phyloP scores from a whole-genome alignment of 2,797 vertebrate genomes.

The Argentina silus region DNA sequence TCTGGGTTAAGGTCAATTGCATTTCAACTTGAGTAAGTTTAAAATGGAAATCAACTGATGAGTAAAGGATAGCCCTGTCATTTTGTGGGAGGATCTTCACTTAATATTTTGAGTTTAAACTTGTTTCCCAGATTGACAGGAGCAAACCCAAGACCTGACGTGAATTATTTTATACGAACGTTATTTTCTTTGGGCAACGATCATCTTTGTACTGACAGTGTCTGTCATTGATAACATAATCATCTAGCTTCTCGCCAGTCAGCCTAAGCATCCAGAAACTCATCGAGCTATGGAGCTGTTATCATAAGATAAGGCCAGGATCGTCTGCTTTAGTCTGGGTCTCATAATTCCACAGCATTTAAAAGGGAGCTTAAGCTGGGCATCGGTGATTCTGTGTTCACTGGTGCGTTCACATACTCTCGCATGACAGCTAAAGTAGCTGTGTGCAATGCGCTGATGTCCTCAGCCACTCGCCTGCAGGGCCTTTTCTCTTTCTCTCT shows the following conservation, averaged over 20 bases:
- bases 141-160: no score
- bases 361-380: constrained; percentile 22
- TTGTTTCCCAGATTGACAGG: no score
- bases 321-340: constrained; percentile 7
- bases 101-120: no score
- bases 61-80: neutral
- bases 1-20: constrained; percentile 51
- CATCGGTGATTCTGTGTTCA: constrained; percentile 45
- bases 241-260: no score
- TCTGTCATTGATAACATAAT: no score
- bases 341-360: constrained; percentile 16
- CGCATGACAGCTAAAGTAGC: constrained; percentile 81
- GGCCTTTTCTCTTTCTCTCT: constrained; percentile 70
- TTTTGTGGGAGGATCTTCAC: no score
- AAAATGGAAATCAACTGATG: neutral
- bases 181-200: no score
- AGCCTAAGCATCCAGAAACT: no score
- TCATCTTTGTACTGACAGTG: no score
- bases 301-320: constrained; percentile 18
- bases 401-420: constrained; percentile 67
- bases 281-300: neutral
- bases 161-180: no score
- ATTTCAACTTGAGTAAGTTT: constrained; percentile 19
- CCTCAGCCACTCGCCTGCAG: constrained; percentile 78
- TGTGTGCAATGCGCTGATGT: constrained; percentile 80